Evolutionary conservation across 2,888 invertebrate species (phyloP).

Genomic region (Xanthia icteritia): DNA sequence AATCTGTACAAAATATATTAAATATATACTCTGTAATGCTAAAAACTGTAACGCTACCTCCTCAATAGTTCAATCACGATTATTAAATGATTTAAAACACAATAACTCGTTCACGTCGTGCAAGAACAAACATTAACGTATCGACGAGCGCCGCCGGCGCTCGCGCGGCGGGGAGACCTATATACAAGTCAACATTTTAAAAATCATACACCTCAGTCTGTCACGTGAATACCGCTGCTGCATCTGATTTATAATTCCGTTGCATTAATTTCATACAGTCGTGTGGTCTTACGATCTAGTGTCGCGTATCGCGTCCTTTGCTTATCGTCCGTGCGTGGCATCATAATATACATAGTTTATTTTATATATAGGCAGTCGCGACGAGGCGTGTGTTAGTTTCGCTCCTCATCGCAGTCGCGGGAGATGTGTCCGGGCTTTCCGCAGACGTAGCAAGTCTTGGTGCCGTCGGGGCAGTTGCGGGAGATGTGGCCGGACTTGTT

Average conservation of each 20-base stretch:
- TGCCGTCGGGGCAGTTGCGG: conserved; percentile 95
- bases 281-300: conserved; percentile 84
- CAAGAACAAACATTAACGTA: conserved; percentile 89
- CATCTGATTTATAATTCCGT: conserved; percentile 87
- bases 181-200: conserved; percentile 88
- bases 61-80: conserved; percentile 90
- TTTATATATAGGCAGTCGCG: conserved; percentile 74
- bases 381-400: conserved; percentile 87
- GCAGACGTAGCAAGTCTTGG: conserved; percentile 97
- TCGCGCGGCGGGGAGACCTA: conserved; percentile 79
- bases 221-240: conserved; percentile 75
- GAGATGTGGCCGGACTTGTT: conserved; percentile 98
- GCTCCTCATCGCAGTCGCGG: conserved; percentile 96
- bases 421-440: conserved; percentile 97
- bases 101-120: conserved; percentile 88
- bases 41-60: conserved; percentile 90
- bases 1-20: conserved; percentile 91
- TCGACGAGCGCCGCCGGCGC: conserved; percentile 72
- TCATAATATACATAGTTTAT: conserved; percentile 88
- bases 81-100: conserved; percentile 90
- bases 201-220: conserved; percentile 85
- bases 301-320: conserved; percentile 88
- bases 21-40: conserved; percentile 91
- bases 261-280: conserved; percentile 85
- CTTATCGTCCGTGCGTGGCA: conserved; percentile 90